Percentiles rank a stretch among this genome's conserved stretches.
Evolutionary conservation across 2,113 vertebrate species (phyloP).

Genomic region (Sisor rabdophorus): DNA sequence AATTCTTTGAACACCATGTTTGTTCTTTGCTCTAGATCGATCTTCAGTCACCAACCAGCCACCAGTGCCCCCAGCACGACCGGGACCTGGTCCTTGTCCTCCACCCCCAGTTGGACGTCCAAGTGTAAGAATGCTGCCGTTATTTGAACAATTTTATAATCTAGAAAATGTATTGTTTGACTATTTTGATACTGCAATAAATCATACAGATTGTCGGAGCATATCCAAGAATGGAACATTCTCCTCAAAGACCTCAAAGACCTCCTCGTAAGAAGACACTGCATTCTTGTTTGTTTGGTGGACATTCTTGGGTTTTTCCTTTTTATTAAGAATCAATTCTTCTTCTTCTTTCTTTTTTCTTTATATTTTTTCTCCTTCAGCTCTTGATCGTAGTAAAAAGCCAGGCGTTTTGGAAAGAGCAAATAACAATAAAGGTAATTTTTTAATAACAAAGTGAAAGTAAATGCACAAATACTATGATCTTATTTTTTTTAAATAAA

Average conservation of each 20-base stretch:
- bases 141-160: too few relatives aligned
- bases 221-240: slow-evolving; percentile 52
- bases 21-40: slow-evolving; percentile 36
- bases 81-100: slow-evolving; percentile 49
- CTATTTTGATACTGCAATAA: not conserved
- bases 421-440: slow-evolving; percentile 2
- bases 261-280: slow-evolving; percentile 48
- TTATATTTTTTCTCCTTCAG: slow-evolving; percentile 64
- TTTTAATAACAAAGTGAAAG: not conserved
- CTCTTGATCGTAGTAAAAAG: slow-evolving; percentile 79
- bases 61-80: slow-evolving; percentile 75
- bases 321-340: not conserved
- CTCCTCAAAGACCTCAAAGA: slow-evolving; percentile 47
- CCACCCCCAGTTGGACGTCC: slow-evolving; percentile 48
- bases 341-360: not conserved
- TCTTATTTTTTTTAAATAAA: too few relatives aligned
- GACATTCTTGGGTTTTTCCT: slow-evolving; percentile 15
- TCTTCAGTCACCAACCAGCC: slow-evolving; percentile 60
- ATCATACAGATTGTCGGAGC: not conserved
- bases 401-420: slow-evolving; percentile 66
- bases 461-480: not conserved
- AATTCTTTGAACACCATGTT: not conserved
- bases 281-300: not conserved
- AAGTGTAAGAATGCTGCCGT: slow-evolving; percentile 55
- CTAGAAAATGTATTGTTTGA: not conserved